Evolutionary conservation across 2,113 vertebrate genomes (phyloP).

Genomic region (Bucco capensis): DNA sequence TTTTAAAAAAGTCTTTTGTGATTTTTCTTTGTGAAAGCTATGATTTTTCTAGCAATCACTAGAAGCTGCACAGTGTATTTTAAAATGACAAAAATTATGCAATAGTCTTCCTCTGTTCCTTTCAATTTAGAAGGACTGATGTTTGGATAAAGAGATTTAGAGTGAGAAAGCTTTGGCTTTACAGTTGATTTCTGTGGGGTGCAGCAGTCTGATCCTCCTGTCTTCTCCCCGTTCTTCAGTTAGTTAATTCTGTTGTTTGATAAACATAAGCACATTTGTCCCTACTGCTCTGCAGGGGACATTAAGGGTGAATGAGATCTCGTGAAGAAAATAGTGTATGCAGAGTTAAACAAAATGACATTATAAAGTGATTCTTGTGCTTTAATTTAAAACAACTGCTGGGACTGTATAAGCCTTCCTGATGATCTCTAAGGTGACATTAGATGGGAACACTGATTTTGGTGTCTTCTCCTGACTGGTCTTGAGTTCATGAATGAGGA

Average conservation of each 20-base stretch:
- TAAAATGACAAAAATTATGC: background rate
- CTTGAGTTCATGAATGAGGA: background rate
- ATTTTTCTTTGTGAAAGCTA: background rate
- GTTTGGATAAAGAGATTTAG: background rate
- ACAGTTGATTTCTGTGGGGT: background rate
- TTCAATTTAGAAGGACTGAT: background rate
- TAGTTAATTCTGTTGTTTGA: background rate
- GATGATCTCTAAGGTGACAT: background rate
- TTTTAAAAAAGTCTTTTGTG: background rate
- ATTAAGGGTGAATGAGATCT: background rate
- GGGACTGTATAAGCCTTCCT: background rate
- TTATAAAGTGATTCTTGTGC: background rate
- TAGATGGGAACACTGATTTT: background rate
- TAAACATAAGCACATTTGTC: background rate
- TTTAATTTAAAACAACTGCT: background rate
- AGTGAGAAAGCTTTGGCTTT: background rate
- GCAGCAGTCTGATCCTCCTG: background rate
- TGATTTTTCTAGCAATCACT: background rate
- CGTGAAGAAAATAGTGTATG: background rate
- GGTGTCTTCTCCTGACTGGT: background rate
- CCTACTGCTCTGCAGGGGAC: background rate
- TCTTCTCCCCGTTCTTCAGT: background rate
- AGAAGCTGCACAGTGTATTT: background rate
- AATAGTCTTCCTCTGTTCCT: background rate
- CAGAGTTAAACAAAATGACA: background rate